phyloP scores from a whole-genome alignment of 2,888 invertebrate species.

The Aporophyla lueneburgensis region DNA sequence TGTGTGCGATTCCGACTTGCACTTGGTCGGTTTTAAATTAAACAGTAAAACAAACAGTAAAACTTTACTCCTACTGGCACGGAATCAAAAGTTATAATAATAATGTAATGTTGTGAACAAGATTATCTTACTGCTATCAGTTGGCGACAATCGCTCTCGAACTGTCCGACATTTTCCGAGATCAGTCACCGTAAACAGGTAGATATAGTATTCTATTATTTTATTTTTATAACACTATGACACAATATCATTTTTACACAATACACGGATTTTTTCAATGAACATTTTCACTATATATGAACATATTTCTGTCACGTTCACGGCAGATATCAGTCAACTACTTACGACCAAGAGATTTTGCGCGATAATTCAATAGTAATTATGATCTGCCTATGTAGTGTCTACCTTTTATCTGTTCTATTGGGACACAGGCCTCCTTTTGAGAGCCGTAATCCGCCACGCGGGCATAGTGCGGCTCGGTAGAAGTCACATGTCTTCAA shows the following conservation, averaged over 20 bases:
- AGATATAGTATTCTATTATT: not conserved
- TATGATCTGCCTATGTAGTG: not conserved
- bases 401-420: too few relatives aligned
- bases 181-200: conserved; percentile 11
- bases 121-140: conserved; percentile 41
- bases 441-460: too few relatives aligned
- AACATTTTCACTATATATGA: too few relatives aligned
- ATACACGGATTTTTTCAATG: not conserved
- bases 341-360: not conserved
- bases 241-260: not conserved
- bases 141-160: conserved; percentile 33
- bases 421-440: too few relatives aligned
- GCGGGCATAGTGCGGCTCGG: too few relatives aligned
- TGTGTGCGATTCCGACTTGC: too few relatives aligned
- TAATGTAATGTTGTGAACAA: conserved; percentile 20
- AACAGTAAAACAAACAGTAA: conserved; percentile 21
- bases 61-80: conserved; percentile 44
- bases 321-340: too few relatives aligned
- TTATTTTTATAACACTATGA: conserved; percentile 13
- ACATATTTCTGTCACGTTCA: not conserved
- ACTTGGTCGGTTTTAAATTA: not conserved
- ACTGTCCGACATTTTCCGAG: conserved; percentile 28
- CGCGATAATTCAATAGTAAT: not conserved
- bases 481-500: too few relatives aligned
- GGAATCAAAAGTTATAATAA: conserved; percentile 32